Conservation (phyloP, 2,797 vertebrate species). For the Ambastaia sidthimunki region DNA sequence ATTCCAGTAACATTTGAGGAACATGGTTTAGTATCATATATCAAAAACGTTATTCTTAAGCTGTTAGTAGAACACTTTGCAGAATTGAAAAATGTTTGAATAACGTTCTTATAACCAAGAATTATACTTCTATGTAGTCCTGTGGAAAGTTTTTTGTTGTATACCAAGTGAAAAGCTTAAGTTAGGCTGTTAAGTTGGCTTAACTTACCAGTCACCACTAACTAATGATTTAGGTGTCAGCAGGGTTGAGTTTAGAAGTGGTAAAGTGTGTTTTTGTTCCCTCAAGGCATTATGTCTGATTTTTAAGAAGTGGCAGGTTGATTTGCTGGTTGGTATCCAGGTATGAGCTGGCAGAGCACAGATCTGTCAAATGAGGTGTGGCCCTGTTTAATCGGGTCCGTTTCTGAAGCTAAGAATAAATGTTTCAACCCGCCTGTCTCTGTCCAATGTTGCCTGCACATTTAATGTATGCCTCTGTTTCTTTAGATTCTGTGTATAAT, state of each 20-base stretch:
- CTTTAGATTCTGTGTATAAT: too few relatives aligned
- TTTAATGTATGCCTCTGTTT: conserved; percentile 11
- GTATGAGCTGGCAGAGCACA: conserved; percentile 43
- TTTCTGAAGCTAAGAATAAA: conserved; percentile 44
- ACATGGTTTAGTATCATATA: too few relatives aligned
- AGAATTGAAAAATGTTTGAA: too few relatives aligned
- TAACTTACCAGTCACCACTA: neutral
- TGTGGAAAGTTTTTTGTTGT: too few relatives aligned
- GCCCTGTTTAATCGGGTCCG: conserved; percentile 47
- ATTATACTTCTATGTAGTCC: too few relatives aligned
- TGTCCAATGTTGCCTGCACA: conserved; percentile 1
- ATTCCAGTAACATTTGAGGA: too few relatives aligned
- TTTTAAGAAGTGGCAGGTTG: conserved; percentile 60
- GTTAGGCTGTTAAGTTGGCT: neutral
- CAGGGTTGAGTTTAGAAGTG: neutral
- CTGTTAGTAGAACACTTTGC: too few relatives aligned
- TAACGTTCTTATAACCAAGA: too few relatives aligned
- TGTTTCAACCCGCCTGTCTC: conserved; percentile 57
- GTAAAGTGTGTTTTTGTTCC: neutral
- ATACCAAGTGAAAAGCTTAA: too few relatives aligned
- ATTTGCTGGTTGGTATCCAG: conserved; percentile 61
- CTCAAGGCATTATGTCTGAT: conserved; percentile 20
- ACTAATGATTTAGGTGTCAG: conserved; percentile 7
- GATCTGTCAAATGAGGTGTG: conserved; percentile 49
- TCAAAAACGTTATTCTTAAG: too few relatives aligned